Evolutionary conservation across 2,797 vertebrate species (phyloP).

Genomic region (Pseudotriccus pelzelni): DNA sequence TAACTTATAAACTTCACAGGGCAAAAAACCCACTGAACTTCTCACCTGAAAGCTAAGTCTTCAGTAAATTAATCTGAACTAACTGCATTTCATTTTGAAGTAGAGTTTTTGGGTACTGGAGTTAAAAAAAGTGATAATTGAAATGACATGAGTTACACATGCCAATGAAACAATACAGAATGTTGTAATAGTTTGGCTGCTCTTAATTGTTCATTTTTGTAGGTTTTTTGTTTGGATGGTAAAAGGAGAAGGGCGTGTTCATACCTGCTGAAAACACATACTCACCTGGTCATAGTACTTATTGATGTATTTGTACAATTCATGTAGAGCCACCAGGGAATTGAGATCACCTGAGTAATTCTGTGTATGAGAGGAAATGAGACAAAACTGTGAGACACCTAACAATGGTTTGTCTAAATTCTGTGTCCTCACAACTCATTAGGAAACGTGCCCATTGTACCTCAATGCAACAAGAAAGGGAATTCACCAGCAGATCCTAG

Average conservation of each 20-base stretch:
- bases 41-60: background rate
- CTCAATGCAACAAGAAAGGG: background rate
- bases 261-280: background rate
- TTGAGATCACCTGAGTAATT: conserved; percentile 96
- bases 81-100: background rate
- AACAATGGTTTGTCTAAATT: background rate
- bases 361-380: conserved; percentile 72
- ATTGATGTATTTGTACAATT: conserved; percentile 99
- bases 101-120: background rate
- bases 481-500: background rate
- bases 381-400: background rate
- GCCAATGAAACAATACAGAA: background rate
- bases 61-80: background rate
- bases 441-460: background rate
- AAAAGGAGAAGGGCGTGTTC: background rate
- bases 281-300: conserved; percentile 99
- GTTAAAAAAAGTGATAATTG: background rate
- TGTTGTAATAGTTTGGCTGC: background rate
- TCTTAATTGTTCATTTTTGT: background rate
- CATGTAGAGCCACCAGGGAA: conserved; percentile 93
- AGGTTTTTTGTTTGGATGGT: background rate
- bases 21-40: background rate
- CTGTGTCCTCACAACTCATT: background rate
- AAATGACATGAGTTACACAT: background rate
- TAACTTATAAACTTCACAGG: background rate